Percentiles rank a stretch among this genome's conserved stretches.
Conservation (phyloP, 2,797 vertebrate genomes). For the Podarcis siculus region DNA sequence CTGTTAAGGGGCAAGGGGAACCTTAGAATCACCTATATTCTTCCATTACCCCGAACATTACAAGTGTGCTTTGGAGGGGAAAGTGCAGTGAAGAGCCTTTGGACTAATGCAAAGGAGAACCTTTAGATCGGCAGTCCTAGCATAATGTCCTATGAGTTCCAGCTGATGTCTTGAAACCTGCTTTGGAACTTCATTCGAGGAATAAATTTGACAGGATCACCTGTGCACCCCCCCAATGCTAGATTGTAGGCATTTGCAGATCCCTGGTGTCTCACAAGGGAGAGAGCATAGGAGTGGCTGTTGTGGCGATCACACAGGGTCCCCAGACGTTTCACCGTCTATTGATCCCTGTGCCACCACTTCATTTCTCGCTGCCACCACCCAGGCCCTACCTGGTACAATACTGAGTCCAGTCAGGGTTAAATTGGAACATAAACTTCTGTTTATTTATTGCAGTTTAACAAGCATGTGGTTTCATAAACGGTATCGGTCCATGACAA, state of each 20-base stretch:
- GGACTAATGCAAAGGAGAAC: not conserved
- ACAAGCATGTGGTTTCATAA: too few relatives aligned
- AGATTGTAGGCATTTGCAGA: not conserved
- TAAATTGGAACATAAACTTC: too few relatives aligned
- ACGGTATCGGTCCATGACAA: too few relatives aligned
- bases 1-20: too few relatives aligned
- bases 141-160: not conserved
- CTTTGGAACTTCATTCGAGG: not conserved
- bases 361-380: too few relatives aligned
- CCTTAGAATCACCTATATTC: not conserved
- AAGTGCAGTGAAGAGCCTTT: not conserved
- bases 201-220: not conserved
- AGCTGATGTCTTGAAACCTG: not conserved
- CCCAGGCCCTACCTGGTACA: too few relatives aligned
- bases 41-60: not conserved
- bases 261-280: not conserved
- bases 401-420: too few relatives aligned
- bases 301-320: too few relatives aligned
- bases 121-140: not conserved
- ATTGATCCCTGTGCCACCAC: too few relatives aligned
- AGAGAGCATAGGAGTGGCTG: not conserved
- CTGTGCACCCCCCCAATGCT: not conserved
- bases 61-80: not conserved
- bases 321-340: too few relatives aligned
- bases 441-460: too few relatives aligned